phyloP scores from a whole-genome alignment of 2,113 vertebrate genomes.

The Lichenostomus cassidix region DNA sequence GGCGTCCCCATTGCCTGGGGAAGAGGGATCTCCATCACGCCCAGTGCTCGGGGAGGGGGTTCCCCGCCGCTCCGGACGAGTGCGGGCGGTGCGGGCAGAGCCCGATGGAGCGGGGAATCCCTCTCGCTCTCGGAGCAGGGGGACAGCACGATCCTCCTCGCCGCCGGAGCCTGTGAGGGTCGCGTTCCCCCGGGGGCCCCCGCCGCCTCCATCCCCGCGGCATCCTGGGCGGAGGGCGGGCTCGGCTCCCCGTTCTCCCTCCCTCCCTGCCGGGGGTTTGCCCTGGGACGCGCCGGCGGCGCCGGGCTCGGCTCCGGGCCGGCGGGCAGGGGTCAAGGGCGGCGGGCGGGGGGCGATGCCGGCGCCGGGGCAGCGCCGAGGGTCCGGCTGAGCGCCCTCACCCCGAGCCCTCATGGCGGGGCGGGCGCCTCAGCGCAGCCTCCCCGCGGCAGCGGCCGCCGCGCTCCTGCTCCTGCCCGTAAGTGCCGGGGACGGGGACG shows the following conservation, averaged over 20 bases:
- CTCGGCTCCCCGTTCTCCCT: slow-evolving; percentile 12
- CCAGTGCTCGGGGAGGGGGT: not conserved
- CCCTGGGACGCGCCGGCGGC: slow-evolving; percentile 41
- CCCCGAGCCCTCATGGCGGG: too few species aligned
- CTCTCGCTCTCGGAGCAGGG: rapidly evolving
- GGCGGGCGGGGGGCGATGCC: not conserved
- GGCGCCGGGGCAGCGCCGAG: not conserved
- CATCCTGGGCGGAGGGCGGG: slow-evolving; percentile 45
- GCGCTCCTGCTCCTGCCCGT: too few species aligned
- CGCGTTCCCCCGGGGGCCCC: not conserved
- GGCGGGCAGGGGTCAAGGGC: slow-evolving; percentile 3
- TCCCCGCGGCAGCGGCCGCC: too few species aligned
- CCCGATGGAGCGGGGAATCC: rapidly evolving
- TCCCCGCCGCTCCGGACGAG: rapidly evolving
- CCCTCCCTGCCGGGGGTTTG: not conserved
- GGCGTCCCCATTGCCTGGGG: rapidly evolving
- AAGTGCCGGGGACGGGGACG: too few species aligned
- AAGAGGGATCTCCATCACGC: not conserved
- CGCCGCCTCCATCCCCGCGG: slow-evolving; percentile 37
- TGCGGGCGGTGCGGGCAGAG: not conserved
- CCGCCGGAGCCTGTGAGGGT: not conserved
- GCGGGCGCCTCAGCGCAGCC: too few species aligned
- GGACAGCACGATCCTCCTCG: rapidly evolving
- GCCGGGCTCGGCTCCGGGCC: not conserved
- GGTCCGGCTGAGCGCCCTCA: not conserved